These are phyloP conservation scores for Nyctibius grandis DNA, from an alignment of 2,797 vertebrate species.

Conservation along the genomic window DNA sequence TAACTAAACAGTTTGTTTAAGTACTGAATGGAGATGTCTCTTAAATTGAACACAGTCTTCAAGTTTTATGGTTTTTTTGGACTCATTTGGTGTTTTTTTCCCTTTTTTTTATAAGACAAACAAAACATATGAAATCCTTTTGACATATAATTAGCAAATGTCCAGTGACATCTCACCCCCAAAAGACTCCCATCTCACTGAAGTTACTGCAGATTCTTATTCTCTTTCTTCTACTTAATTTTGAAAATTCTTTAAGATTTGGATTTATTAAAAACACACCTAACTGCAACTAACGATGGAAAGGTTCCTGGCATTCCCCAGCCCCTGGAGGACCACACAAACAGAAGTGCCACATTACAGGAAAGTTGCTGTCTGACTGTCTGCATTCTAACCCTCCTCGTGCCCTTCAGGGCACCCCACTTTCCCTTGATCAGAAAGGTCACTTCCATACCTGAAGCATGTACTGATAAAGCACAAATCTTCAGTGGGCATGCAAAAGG, in stretches of 20 bases:
- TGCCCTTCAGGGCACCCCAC: not conserved
- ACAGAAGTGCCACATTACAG: rapidly evolving
- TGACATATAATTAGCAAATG: not conserved
- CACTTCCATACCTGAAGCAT: not conserved
- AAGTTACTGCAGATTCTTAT: not conserved
- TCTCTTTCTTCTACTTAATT: not conserved
- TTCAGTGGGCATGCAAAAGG: not conserved
- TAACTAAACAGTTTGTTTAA: not conserved
- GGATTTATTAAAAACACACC: not conserved
- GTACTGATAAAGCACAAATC: rapidly evolving
- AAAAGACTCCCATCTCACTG: not conserved
- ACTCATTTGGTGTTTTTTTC: not conserved
- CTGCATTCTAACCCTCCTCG: not conserved
- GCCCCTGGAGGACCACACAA: not conserved
- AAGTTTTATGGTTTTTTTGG: not conserved
- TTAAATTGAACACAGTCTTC: not conserved
- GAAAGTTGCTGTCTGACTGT: not conserved
- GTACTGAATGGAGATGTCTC: not conserved
- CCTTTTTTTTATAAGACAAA: not conserved
- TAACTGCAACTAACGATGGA: not conserved
- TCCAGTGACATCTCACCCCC: not conserved
- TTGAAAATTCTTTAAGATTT: not conserved
- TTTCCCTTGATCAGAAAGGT: not conserved
- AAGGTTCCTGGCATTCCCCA: not conserved
- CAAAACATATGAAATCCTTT: not conserved